Conservation (phyloP, 2,797 vertebrate species). For the Myotis myotis region DNA sequence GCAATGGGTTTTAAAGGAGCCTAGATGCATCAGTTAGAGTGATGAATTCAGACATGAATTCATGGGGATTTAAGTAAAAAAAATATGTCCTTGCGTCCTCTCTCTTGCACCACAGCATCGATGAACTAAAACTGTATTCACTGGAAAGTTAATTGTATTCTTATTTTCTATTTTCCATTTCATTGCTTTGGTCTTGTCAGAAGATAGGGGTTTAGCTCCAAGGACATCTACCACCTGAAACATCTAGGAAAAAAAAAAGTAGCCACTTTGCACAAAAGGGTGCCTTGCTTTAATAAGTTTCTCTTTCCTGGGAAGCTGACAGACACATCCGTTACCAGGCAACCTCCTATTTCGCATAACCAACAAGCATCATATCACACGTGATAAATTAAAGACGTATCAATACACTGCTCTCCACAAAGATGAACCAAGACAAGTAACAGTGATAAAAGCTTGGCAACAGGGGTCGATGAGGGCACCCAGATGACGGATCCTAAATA, state of each 20-base stretch:
- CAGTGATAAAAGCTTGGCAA: not conserved
- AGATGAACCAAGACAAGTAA: constrained; percentile 23
- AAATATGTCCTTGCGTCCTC: not conserved
- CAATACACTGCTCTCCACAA: not conserved
- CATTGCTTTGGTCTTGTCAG: not conserved
- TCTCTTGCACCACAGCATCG: not conserved
- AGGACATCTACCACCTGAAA: not conserved
- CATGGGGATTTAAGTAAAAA: not conserved
- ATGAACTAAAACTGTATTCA: not conserved
- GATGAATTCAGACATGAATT: not conserved
- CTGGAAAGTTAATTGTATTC: not conserved
- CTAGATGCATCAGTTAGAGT: not conserved
- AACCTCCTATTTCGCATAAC: constrained; percentile 29
- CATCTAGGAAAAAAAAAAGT: not conserved
- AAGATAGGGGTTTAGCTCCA: not conserved
- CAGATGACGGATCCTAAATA: constrained; percentile 22
- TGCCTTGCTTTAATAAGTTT: not conserved
- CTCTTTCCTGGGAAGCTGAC: not conserved
- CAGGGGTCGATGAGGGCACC: not conserved
- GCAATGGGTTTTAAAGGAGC: not conserved
- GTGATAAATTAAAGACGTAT: constrained; percentile 3
- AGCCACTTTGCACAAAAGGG: not conserved
- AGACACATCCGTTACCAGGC: constrained; percentile 12
- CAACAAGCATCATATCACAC: not conserved
- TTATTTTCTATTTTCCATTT: not conserved